Evolutionary conservation across 2,113 vertebrate genomes (phyloP).

Genomic region (Megaceryle maxima): DNA sequence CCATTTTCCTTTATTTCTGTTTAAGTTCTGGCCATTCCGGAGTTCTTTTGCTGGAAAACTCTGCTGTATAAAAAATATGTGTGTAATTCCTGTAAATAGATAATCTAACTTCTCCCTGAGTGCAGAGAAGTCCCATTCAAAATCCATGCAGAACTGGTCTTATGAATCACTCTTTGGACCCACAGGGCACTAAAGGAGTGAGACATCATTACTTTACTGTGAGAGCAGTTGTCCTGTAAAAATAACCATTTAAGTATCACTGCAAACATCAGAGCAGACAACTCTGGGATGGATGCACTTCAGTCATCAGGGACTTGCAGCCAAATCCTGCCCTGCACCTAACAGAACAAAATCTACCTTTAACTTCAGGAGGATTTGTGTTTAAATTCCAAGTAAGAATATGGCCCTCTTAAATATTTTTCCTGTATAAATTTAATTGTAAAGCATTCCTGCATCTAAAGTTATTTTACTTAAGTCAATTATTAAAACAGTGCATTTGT

Average conservation of each 20-base stretch:
- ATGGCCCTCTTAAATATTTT: background rate
- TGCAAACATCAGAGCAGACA: background rate
- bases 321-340: background rate
- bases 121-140: background rate
- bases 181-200: background rate
- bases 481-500: background rate
- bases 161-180: background rate
- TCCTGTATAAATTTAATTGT: background rate
- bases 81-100: background rate
- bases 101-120: background rate
- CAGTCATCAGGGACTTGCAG: background rate
- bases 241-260: background rate
- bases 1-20: background rate
- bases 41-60: background rate
- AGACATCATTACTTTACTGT: background rate
- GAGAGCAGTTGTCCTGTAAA: background rate
- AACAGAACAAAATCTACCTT: background rate
- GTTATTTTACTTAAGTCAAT: background rate
- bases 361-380: background rate
- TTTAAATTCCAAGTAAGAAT: background rate
- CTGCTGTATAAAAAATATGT: background rate
- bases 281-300: background rate
- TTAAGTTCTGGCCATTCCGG: background rate
- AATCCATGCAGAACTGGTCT: background rate
- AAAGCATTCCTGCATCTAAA: background rate